Percentiles rank a stretch among this genome's conserved stretches.
Evolutionary conservation across 2,888 invertebrate species (phyloP).

Genomic region (Oligia fasciuncula): DNA sequence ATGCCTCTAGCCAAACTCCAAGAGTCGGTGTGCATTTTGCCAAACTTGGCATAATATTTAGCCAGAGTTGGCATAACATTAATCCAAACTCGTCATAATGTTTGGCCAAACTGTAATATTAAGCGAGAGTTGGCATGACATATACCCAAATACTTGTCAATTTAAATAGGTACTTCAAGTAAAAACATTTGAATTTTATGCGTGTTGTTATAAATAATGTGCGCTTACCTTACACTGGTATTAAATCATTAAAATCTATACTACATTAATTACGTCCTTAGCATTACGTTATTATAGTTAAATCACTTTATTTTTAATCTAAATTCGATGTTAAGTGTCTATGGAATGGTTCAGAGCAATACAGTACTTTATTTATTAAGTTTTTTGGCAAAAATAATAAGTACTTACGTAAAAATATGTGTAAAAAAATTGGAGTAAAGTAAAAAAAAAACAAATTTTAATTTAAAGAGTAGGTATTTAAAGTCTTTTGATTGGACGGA

Average conservation of each 20-base stretch:
- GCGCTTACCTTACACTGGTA: slow-evolving; percentile 64
- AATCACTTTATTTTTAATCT: slow-evolving; percentile 67
- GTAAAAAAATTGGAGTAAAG: background rate
- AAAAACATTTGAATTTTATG: background rate
- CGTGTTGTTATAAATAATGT: slow-evolving; percentile 50
- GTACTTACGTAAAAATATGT: slow-evolving; percentile 10
- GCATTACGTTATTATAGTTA: slow-evolving; percentile 67
- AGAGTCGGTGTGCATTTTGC: background rate
- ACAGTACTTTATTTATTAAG: slow-evolving; percentile 32
- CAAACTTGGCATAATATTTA: too few relatives aligned
- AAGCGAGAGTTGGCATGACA: too few relatives aligned
- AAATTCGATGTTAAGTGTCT: slow-evolving; percentile 50
- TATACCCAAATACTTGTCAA: background rate
- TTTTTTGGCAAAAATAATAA: slow-evolving; percentile 51
- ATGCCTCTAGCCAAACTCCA: too few relatives aligned
- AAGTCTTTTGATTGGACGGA: slow-evolving; percentile 1
- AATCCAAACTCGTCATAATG: too few relatives aligned
- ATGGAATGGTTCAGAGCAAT: slow-evolving; percentile 53
- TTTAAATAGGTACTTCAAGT: background rate
- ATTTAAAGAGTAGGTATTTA: background rate
- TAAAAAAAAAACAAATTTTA: background rate
- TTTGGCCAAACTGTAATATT: too few relatives aligned
- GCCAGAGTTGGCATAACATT: background rate
- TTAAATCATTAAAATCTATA: slow-evolving; percentile 61
- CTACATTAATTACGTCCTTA: slow-evolving; percentile 78